A percentile compares a stretch with the other conserved stretches of the same genome.
phyloP scores from a whole-genome alignment of 2,113 vertebrate genomes.

The Xenopus laevis region DNA sequence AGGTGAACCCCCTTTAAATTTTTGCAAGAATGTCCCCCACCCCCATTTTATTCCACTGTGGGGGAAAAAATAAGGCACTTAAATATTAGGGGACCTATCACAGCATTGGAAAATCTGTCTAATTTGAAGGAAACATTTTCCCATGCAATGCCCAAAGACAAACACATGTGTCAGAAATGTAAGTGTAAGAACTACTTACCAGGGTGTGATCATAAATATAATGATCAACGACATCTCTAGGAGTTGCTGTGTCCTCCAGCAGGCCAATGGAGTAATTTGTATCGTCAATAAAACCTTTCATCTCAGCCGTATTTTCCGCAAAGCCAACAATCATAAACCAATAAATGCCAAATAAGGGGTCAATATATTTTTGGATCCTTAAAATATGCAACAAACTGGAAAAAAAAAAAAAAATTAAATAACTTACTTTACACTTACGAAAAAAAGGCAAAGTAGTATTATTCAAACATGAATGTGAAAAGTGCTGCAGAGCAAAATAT shows the following conservation, averaged over 20 bases:
- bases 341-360: conserved; percentile 78
- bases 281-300: conserved; percentile 93
- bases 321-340: conserved; percentile 94
- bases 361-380: conserved; percentile 83
- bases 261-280: conserved; percentile 86
- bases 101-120: too few species aligned
- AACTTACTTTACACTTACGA: too few species aligned
- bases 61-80: too few species aligned
- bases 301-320: conserved; percentile 88
- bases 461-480: not conserved
- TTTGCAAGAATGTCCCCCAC: too few species aligned
- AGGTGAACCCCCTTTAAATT: too few species aligned
- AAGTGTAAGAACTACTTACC: conserved; percentile 65
- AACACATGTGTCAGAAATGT: too few species aligned
- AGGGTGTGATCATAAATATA: conserved; percentile 90
- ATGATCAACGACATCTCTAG: conserved; percentile 88
- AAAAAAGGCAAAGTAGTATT: conserved; percentile 20
- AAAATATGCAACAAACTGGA: conserved; percentile 93
- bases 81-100: too few species aligned
- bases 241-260: conserved; percentile 81
- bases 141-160: too few species aligned
- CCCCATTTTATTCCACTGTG: too few species aligned
- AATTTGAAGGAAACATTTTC: too few species aligned
- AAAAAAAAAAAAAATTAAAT: conserved; percentile 36
- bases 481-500: too few species aligned